phyloP scores from a whole-genome alignment of 2,888 invertebrate species.

The Ommatoiulus sabulosus region DNA sequence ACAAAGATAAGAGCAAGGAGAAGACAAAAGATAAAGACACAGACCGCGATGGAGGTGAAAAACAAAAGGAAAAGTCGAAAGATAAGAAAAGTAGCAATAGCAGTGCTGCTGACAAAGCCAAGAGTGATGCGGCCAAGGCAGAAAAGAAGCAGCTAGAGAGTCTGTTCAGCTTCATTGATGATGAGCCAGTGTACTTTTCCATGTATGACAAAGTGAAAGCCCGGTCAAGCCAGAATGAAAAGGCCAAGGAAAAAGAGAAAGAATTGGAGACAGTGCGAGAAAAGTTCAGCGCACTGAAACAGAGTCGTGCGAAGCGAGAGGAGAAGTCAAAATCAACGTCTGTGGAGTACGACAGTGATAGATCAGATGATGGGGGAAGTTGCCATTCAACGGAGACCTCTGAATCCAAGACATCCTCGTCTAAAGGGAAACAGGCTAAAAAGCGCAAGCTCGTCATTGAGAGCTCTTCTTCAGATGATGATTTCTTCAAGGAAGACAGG shows the following conservation, averaged over 20 bases:
- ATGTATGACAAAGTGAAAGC: slow-evolving; percentile 96
- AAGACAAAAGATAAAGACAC: not conserved
- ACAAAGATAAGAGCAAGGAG: slow-evolving; percentile 28
- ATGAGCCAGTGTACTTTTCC: slow-evolving; percentile 90
- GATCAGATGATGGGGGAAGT: slow-evolving; percentile 61
- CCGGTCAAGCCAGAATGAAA: slow-evolving; percentile 76
- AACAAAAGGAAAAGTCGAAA: slow-evolving; percentile 57
- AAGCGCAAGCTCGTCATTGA: slow-evolving; percentile 62
- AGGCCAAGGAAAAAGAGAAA: slow-evolving; percentile 75
- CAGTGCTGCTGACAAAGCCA: slow-evolving; percentile 70
- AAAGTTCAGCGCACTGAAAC: slow-evolving; percentile 88
- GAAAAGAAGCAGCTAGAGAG: slow-evolving; percentile 72
- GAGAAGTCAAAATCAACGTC: slow-evolving; percentile 90
- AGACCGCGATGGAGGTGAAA: slow-evolving; percentile 30
- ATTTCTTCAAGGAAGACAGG: slow-evolving; percentile 59
- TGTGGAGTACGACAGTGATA: slow-evolving; percentile 62
- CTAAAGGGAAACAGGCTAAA: slow-evolving; percentile 54
- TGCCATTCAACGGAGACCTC: slow-evolving; percentile 52
- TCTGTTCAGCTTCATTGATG: slow-evolving; percentile 89
- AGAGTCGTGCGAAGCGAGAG: slow-evolving; percentile 76
- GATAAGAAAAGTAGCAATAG: slow-evolving; percentile 61
- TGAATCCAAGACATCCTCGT: slow-evolving; percentile 51
- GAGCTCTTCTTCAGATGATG: slow-evolving; percentile 62
- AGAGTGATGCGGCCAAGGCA: slow-evolving; percentile 72
- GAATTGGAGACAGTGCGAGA: slow-evolving; percentile 86